phyloP scores from a whole-genome alignment of 2,888 invertebrate genomes.

The Ennomos quercinarius region DNA sequence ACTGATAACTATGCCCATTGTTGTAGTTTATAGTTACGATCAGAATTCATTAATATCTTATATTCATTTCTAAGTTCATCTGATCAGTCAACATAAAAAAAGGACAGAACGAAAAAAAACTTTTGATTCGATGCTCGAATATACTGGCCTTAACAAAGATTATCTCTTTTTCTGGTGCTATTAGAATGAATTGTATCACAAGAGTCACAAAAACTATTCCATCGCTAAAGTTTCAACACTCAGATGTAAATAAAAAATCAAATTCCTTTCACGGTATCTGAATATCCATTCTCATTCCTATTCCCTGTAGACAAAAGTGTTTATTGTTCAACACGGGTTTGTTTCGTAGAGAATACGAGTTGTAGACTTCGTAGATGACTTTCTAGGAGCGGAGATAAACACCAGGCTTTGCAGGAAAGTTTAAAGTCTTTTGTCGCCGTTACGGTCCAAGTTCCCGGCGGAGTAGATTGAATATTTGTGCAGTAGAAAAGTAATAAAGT shows the following conservation, averaged over 20 bases:
- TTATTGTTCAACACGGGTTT: constrained; percentile 13
- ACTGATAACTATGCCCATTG: too few species aligned
- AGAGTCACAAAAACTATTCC: constrained; percentile 13
- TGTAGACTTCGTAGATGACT: constrained; percentile 36
- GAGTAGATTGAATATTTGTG: constrained; percentile 33
- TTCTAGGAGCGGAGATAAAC: constrained; percentile 36
- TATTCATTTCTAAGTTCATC: too few species aligned
- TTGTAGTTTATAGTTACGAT: too few species aligned
- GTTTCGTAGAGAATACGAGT: constrained; percentile 20
- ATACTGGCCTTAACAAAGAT: neutral
- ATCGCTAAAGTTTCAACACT: constrained; percentile 7
- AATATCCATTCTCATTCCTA: constrained; percentile 7
- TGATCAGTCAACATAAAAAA: too few species aligned
- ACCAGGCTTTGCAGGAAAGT: constrained; percentile 32
- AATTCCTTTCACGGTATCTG: neutral
- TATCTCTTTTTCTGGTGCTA: neutral
- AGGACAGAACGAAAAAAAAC: too few species aligned
- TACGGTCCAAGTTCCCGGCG: constrained; percentile 27
- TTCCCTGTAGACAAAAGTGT: neutral
- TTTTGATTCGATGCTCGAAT: too few species aligned
- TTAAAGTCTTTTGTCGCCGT: constrained; percentile 40
- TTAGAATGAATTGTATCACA: neutral
- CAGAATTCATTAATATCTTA: too few species aligned
- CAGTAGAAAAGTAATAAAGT: constrained; percentile 30
- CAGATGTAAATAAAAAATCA: constrained; percentile 15